phyloP scores from a whole-genome alignment of 2,888 invertebrate species.

The Lasioglossum calceatum region DNA sequence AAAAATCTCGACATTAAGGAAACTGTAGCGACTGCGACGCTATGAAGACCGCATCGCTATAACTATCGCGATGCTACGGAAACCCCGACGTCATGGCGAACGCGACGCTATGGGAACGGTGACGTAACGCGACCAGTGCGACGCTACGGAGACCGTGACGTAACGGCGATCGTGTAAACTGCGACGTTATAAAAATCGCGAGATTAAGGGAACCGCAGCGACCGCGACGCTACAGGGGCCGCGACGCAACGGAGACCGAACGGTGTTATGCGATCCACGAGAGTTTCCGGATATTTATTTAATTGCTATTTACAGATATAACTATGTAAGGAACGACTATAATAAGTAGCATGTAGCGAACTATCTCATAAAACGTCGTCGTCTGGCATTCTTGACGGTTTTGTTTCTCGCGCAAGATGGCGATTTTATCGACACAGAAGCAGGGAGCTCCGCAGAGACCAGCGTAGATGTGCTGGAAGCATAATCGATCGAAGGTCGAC shows the following conservation, averaged over 20 bases:
- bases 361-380: slow-evolving; percentile 72
- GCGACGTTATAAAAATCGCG: background rate
- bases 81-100: background rate
- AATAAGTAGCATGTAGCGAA: slow-evolving; percentile 78
- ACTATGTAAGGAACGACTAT: slow-evolving; percentile 78
- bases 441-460: slow-evolving; percentile 68
- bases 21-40: background rate
- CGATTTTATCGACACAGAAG: slow-evolving; percentile 6
- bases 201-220: background rate
- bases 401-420: slow-evolving; percentile 10
- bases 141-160: background rate
- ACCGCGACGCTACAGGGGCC: background rate
- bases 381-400: slow-evolving; percentile 72
- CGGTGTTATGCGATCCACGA: slow-evolving; percentile 62
- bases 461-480: slow-evolving; percentile 75
- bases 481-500: slow-evolving; percentile 71
- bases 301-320: slow-evolving; percentile 77
- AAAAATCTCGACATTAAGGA: background rate
- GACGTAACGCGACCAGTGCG: background rate
- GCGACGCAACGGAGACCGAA: slow-evolving; percentile 8
- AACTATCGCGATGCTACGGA: background rate
- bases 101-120: background rate
- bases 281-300: slow-evolving; percentile 79
- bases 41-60: background rate
- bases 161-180: background rate